Base-by-base conservation (phyloP, 2,888 invertebrate species). In the Synergus umbraculus region DNA sequence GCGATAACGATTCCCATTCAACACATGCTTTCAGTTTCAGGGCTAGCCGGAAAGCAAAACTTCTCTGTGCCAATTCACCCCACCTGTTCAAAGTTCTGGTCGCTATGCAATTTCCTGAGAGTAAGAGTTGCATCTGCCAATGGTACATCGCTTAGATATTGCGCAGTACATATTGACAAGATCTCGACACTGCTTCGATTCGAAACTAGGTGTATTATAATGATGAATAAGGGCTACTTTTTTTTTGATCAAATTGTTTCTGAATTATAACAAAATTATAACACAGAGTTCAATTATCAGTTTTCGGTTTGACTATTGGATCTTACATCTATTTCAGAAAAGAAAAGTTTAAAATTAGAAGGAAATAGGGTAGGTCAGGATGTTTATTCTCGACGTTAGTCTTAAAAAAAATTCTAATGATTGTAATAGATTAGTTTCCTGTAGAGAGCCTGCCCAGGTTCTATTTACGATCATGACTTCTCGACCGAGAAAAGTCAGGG, bases 71-170 rank as follows among this genome's bases (percentile, higher is more conserved):
- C 73, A 78, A 81, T 81, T 82, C 54, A 49, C 58, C 78, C 80
- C 82, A 84, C 79, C 80, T 82, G 81, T 81, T 82, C 41, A 37
- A 49, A 76, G 79, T 79, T 78, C 64, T 29, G 77, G 37, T 63
- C 54, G 44, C 22, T 63, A 67, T 69, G 63, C 63, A 49, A 76
- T 76, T 67, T 83, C 58, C 69, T 49, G 69, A 69, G 49, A 44
- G 65, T 67, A 78, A 67, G 49, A 76, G 10, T 63, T 60, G 69
- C 78, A 78, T 79, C 66, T 81, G 73, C n/a, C 78, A 79, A 77
- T 84, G 83, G 83, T 83, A 85, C 76, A 76, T 79, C 37, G 58
- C 13, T 44, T 73, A 81, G 81, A 77, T 80, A 76, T 83, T 83
- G 83, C 82, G 76, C 76, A 80, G 78, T 63, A 29, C 29, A 29